Percentiles rank a stretch among this genome's conserved stretches.
These are phyloP conservation scores for Apis dorsata DNA, from an alignment of 1,140 invertebrate species.

Conservation along the genomic window DNA sequence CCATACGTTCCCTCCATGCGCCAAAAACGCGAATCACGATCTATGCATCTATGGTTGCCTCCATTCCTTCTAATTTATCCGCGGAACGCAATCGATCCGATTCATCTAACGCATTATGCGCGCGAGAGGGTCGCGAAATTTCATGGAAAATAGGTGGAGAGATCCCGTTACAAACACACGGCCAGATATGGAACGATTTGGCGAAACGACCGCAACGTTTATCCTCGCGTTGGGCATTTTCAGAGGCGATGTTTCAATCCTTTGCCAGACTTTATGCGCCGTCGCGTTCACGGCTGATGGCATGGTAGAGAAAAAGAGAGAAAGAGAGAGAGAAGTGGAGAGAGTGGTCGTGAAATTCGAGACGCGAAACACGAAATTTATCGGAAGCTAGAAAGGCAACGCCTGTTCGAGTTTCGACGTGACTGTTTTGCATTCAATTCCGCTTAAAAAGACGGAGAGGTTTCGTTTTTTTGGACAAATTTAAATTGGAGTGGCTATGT, in stretches of 20 bases:
- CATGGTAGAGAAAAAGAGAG: not conserved
- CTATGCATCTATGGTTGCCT: not conserved
- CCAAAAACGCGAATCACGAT: not conserved
- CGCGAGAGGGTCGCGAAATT: constrained; percentile 44
- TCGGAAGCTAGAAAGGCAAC: constrained; percentile 6
- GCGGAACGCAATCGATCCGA: not conserved
- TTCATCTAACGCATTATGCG: constrained; percentile 28
- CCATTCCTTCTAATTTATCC: not conserved
- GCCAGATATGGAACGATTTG: constrained; percentile 42
- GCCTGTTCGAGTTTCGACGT: not conserved
- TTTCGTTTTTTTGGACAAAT: constrained; percentile 43
- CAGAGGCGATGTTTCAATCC: constrained; percentile 15
- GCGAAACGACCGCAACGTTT: not conserved
- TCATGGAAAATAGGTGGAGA: constrained; percentile 51
- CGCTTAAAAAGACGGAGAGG: constrained; percentile 47
- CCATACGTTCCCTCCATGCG: not conserved
- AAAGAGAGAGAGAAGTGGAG: not conserved
- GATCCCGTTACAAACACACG: constrained; percentile 35
- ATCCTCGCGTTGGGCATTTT: constrained; percentile 30
- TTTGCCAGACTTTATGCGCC: not conserved
- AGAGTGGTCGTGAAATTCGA: not conserved
- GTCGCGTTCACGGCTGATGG: not conserved
- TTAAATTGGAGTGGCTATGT: constrained; percentile 23
- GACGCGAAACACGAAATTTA: constrained; percentile 30
- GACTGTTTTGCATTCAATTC: constrained; percentile 57